Conservation (phyloP, 2,888 invertebrate genomes). For the Luperina nickerlii region DNA sequence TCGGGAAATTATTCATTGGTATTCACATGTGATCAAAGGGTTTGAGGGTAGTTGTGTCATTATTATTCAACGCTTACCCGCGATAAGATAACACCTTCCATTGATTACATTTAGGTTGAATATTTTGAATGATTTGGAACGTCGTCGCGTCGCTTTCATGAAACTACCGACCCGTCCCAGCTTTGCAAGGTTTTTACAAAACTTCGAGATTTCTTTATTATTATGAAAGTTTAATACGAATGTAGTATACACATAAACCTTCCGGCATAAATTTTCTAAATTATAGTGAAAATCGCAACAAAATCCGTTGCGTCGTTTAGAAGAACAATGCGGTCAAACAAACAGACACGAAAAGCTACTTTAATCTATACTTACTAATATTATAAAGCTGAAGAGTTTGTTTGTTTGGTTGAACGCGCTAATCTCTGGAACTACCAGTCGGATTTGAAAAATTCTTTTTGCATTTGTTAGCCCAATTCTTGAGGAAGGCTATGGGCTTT, state of each 20-base stretch:
- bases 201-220: background rate
- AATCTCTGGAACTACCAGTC: no score
- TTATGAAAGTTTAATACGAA: background rate
- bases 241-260: background rate
- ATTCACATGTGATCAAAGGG: slow-evolving; percentile 58
- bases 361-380: no score
- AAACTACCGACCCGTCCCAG: background rate
- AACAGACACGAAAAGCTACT: no score
- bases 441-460: no score
- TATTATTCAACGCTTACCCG: slow-evolving; percentile 58
- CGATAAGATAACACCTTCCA: slow-evolving; percentile 48
- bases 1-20: slow-evolving; percentile 59
- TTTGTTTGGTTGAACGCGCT: no score
- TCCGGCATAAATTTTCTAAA: background rate
- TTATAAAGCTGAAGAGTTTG: no score
- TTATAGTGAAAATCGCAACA: background rate
- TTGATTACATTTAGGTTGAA: slow-evolving; percentile 42
- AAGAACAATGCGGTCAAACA: no score
- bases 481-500: no score
- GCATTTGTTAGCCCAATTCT: no score
- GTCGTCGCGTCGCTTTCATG: no score
- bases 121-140: slow-evolving; percentile 19
- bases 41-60: slow-evolving; percentile 33
- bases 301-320: slow-evolving; percentile 5
- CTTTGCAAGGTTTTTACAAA: background rate